Evolutionary conservation across 2,797 vertebrate genomes (phyloP).

Genomic region (Stomatorhinus walkeri): DNA sequence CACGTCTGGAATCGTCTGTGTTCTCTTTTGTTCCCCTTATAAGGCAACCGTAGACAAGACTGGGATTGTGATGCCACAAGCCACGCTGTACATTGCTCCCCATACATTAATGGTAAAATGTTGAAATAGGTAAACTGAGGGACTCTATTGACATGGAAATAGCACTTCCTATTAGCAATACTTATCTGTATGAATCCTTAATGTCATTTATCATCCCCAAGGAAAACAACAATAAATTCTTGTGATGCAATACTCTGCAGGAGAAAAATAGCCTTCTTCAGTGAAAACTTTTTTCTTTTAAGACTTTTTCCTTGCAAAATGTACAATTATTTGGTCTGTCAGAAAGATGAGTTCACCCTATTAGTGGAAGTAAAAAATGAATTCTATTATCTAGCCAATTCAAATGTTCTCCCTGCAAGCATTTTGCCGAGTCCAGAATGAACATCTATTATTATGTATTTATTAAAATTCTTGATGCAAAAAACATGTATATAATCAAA

Average conservation of each 20-base stretch:
- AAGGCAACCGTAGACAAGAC: neutral
- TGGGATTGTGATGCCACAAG: neutral
- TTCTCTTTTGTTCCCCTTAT: neutral
- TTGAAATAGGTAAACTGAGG: neutral
- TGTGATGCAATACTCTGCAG: neutral
- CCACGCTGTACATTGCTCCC: neutral
- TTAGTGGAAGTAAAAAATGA: neutral
- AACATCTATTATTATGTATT: neutral
- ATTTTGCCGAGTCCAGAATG: neutral
- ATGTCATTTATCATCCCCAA: neutral
- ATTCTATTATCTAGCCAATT: constrained; percentile 6
- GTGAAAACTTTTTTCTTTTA: neutral
- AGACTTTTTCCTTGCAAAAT: neutral
- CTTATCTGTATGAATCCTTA: neutral
- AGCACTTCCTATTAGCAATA: neutral
- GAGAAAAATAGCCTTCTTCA: neutral
- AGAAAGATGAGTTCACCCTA: constrained; percentile 10
- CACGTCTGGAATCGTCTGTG: neutral
- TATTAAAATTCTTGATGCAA: constrained; percentile 4
- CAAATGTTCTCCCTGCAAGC: constrained; percentile 4
- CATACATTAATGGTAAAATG: neutral
- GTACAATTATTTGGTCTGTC: neutral
- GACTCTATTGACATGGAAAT: neutral
- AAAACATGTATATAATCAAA: neutral
- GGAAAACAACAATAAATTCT: neutral